Evolutionary conservation across 30 jellyfish, hydroid and myxozoan species (phyloP), one percentile per base, ranked within the genome.

Genomic region (Aurelia sp.): DNA sequence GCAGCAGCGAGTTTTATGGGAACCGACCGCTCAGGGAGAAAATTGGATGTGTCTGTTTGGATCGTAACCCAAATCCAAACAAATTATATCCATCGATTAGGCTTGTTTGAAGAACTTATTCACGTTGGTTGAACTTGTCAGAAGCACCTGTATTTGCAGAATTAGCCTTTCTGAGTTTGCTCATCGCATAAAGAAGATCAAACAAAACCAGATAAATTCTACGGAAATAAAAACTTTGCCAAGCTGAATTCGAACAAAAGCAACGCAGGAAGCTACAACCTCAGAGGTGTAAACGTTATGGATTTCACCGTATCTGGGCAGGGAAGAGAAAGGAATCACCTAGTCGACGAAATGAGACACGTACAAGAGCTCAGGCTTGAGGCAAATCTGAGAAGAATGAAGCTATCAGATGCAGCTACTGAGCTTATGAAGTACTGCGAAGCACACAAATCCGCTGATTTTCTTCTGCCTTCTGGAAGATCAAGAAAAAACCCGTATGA

Each of bases 291-390:
- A 6, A 77, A 62, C 74, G 44, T 74, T 0, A 82, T 82, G 91
- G 91, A 82, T 72, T 82, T 82, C 79, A 82, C 91, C 19, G 85
- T 82, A n/a, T 82, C 91, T 16, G 91, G 91, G 3, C 91, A 82
- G 72, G 91, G 91, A 0, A 33, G 91, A 35, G 91, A 82, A 52
- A 82, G 91, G 69, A 82, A 82, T 22, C 91, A 82, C 48, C 73
- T 86, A 23, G 96, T 68, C 6, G 96, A 74, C 11, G 87, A 86
- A 23, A 76, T 86, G 89, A 80, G 96, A 13, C 87, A 74, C 47
- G 90, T 86, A 22, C 96, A 86, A 47, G 96, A 86, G 65, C 65
- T 86, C 4, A 73, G 83, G 27, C 78, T 86, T 0, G 89, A 86
- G 51, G 96, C 96, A 7, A 76, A 76, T 31, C 31, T 86, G 33